Evolutionary conservation across 2,888 invertebrate species (phyloP).

Genomic region (Aspidapion aeneum): DNA sequence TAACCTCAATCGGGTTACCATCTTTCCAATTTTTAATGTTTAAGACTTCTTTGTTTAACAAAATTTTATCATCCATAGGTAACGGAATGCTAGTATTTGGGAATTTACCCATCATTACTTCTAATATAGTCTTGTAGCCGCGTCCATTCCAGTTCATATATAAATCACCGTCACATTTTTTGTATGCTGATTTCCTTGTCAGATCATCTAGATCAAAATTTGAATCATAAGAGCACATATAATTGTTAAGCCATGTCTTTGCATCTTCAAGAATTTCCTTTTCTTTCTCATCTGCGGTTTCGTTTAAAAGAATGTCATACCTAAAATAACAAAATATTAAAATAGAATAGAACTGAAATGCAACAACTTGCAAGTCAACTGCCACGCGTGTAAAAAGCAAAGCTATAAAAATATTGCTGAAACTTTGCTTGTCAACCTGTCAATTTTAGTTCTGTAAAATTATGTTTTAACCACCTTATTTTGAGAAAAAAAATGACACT

Average conservation of each 20-base stretch:
- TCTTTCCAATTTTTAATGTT: slow-evolving; percentile 25
- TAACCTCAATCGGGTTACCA: slow-evolving; percentile 33
- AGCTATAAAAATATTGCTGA: no score
- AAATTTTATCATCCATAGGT: slow-evolving; percentile 33
- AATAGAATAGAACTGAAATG: no score
- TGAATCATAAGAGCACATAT: slow-evolving; percentile 10
- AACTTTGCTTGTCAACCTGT: no score
- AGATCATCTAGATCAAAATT: slow-evolving; percentile 47
- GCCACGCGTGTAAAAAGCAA: no score
- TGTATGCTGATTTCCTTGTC: slow-evolving; percentile 62
- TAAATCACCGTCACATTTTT: slow-evolving; percentile 65
- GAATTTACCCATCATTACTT: slow-evolving; percentile 53
- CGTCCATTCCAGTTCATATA: slow-evolving; percentile 67
- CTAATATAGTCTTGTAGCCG: slow-evolving; percentile 63
- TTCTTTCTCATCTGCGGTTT: background rate
- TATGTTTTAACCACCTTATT: no score
- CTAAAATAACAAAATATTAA: no score
- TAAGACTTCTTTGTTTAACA: slow-evolving; percentile 30
- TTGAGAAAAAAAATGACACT: no score
- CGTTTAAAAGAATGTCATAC: background rate
- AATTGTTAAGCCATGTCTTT: slow-evolving; percentile 9
- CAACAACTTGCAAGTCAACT: no score
- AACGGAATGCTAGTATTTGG: slow-evolving; percentile 28
- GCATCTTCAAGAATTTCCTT: slow-evolving; percentile 16
- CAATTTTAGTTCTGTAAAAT: no score